These are phyloP conservation scores for Merodon equestris DNA, from an alignment of 2,888 invertebrate species.

Conservation along the genomic window DNA sequence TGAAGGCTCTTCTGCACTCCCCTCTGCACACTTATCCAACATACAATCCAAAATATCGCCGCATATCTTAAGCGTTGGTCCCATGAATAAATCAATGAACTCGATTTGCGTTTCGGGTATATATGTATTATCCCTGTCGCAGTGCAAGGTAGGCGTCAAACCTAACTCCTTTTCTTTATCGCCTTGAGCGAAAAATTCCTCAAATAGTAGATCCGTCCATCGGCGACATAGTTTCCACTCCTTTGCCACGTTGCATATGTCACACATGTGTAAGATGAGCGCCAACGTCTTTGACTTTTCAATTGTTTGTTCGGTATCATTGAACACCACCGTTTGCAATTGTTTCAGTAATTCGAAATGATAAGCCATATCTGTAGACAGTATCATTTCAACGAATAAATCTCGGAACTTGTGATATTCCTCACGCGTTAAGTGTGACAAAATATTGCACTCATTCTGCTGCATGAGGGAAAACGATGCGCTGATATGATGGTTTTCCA, in stretches of 20 bases:
- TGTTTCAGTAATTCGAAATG: constrained; percentile 96
- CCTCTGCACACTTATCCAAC: too few relatives aligned
- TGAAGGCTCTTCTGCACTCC: too few relatives aligned
- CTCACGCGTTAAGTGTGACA: constrained; percentile 91
- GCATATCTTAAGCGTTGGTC: constrained; percentile 95
- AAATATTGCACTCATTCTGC: constrained; percentile 94
- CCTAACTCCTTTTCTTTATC: constrained; percentile 94
- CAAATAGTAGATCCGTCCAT: constrained; percentile 93
- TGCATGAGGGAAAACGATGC: constrained; percentile 85
- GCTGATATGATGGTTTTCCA: constrained; percentile 78
- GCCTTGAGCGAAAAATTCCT: constrained; percentile 96
- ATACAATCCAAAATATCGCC: constrained; percentile 90
- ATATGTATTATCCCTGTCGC: constrained; percentile 95
- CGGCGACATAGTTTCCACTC: constrained; percentile 86
- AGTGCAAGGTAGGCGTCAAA: constrained; percentile 94
- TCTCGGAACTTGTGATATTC: constrained; percentile 94
- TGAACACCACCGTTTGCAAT: too few relatives aligned
- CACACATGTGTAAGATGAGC: constrained; percentile 94
- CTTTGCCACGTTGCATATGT: constrained; percentile 96
- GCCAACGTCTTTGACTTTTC: constrained; percentile 96
- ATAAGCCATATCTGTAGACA: constrained; percentile 98
- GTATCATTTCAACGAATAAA: constrained; percentile 96
- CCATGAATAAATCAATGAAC: constrained; percentile 98
- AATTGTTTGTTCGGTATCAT: constrained; percentile 79
- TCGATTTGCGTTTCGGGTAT: constrained; percentile 98